Base-by-base conservation (phyloP, 2,888 invertebrate genomes). In the Meteorus colon region DNA sequence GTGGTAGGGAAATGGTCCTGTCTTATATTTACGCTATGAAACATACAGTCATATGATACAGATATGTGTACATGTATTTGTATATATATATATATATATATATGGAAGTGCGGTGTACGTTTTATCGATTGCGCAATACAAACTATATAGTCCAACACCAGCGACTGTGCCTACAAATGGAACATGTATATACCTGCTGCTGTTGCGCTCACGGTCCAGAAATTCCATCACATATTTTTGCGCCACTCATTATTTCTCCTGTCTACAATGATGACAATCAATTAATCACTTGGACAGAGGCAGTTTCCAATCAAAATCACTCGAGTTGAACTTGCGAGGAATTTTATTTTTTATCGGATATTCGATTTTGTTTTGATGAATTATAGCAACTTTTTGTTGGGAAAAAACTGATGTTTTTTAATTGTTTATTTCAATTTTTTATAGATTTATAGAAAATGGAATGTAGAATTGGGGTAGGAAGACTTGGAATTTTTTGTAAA, bases 51-150 rank as follows among this genome's bases (percentile, higher is more conserved):
- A 19, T n/a, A 51, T 55, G 24, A 45, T 48, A 69, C 16, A 24
- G 10, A 68, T 34, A 34, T 34, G 12, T 34, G 31, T 66, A n/a
- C 19, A 24, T 66, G 19, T 24, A 14, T 67, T 27, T 67, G 16
- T 19, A 8, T 45, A 66, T 45, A 65, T 37, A 24, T 41, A 69
- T 19, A 8, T 45, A 66, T 45, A 65, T 37, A 24, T 41, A 69
- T 24, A 69, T 24, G 45, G 19, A 29, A 24, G 31, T 19, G 29
- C 45, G 59, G 76, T 62, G 68, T 72, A 76, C 76, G 76, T 76
- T 76, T 76, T 76, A 76, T 76, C 76, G 76, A 76, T 76, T 76
- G 72, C 76, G 72, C 76, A 76, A 76, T 72, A 76, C 51, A 59
- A 31, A 24, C 60, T 74, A 67, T 76, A 73, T 73, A 73, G 72